phyloP scores from a whole-genome alignment of 2,113 vertebrate species.

The Neofelis nebulosa region DNA sequence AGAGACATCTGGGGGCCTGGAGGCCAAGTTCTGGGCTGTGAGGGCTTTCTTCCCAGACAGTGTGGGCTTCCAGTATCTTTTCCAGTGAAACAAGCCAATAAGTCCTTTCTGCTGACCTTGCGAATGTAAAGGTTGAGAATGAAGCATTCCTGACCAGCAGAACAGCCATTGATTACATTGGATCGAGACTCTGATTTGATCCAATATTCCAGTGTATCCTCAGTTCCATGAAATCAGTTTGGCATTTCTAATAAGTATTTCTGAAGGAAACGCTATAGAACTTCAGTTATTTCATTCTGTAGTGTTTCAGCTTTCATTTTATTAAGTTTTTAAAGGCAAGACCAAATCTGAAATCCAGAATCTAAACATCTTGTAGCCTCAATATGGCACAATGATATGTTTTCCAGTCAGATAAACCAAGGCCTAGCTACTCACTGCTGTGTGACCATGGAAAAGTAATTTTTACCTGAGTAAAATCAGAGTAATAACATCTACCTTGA shows the following conservation, averaged over 20 bases:
- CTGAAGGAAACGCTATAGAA: background rate
- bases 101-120: background rate
- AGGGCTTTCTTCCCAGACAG: background rate
- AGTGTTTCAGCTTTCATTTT: background rate
- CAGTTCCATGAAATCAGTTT: background rate
- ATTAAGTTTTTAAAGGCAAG: background rate
- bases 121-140: background rate
- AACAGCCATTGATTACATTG: background rate
- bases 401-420: background rate
- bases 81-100: background rate
- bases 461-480: background rate
- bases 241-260: background rate
- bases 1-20: background rate
- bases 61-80: background rate
- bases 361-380: background rate
- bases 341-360: background rate
- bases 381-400: background rate
- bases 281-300: background rate
- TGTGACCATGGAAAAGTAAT: background rate
- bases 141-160: background rate
- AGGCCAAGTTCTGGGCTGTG: background rate
- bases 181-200: background rate
- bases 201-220: background rate
- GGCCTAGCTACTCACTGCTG: background rate
- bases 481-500: background rate